Evolutionary conservation across 2,888 invertebrate genomes (phyloP), one percentile per base, ranked within the genome.

Genomic region (Acleris emargana): DNA sequence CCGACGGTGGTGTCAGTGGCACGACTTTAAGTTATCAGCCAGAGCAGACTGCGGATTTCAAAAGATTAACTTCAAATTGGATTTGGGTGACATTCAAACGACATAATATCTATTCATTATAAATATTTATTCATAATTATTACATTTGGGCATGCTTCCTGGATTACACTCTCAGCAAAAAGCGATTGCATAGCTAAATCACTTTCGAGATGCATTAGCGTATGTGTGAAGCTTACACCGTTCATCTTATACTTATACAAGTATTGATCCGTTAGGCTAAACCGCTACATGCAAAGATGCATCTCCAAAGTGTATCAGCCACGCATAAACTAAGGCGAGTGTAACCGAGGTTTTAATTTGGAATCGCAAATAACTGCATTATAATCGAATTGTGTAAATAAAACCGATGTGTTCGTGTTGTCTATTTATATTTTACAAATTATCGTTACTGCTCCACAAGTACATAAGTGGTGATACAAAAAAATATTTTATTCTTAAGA

Each of bases 101-200:
- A 58, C 67, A 22, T 17, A 25, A 61, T 20, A 51, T 73, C 79
- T 82, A 83, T 88, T 89, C 76, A 85, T 89, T 90, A 91, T 90
- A 90, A 90, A 91, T 89, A 90, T 91, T 89, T 90, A 91, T 88
- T 87, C 80, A 86, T 90, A 83, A 88, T 88, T 80, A 85, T 88
- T 87, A 89, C 84, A 89, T 81, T 61, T 86, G 86, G 88, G 86
- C 84, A 85, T 88, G 88, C 45, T 58, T 38, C 58, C 60, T n/a
- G 16, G 57, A 62, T 61, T 58, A 62, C 60, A 88, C 89, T 90
- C 89, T 82, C 85, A 87, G 86, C 17, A 17, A 62, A 50, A 49
- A 16, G 9, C 20, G 7, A 22, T 17, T 22, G 45, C 45, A 45
- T 17, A 45, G 38, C 38, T 13, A 13, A 32, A 38, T 38, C 11